Conservation (phyloP, 1,140 invertebrate species). For the Aleiodes sp. region DNA sequence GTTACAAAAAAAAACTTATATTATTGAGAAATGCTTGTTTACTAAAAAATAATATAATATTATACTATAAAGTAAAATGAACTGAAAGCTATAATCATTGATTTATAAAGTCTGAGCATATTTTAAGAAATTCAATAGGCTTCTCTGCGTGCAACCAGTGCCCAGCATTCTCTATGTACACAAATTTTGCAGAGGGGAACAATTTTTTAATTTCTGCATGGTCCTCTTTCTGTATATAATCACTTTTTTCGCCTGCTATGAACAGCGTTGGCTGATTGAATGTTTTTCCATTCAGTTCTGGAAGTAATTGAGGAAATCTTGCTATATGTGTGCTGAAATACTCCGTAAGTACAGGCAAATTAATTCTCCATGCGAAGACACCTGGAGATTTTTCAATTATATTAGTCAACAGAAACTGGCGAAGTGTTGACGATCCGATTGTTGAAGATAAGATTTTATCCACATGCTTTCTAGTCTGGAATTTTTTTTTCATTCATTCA, state of each 20-base stretch:
- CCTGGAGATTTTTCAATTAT: constrained; percentile 72
- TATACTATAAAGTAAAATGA: too few relatives aligned
- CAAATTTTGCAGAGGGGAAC: constrained; percentile 81
- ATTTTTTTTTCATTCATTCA: constrained; percentile 30
- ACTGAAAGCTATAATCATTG: not conserved
- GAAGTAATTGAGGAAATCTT: constrained; percentile 67
- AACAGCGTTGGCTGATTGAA: constrained; percentile 74
- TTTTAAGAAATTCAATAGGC: constrained; percentile 80
- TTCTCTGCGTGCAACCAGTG: constrained; percentile 95
- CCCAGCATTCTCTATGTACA: constrained; percentile 81
- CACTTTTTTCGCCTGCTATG: constrained; percentile 81
- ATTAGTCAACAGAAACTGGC: constrained; percentile 81
- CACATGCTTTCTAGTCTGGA: constrained; percentile 1
- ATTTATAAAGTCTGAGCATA: constrained; percentile 60
- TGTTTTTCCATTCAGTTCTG: constrained; percentile 55
- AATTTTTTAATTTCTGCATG: constrained; percentile 74
- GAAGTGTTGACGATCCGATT: constrained; percentile 39
- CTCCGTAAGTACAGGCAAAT: constrained; percentile 75
- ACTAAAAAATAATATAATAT: not conserved
- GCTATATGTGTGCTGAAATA: constrained; percentile 74
- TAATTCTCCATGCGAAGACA: constrained; percentile 77
- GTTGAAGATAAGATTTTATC: not conserved
- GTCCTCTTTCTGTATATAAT: constrained; percentile 79
- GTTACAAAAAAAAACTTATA: too few relatives aligned
- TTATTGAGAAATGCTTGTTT: too few relatives aligned